A percentile compares a stretch with the other conserved stretches of the same genome.
These are phyloP conservation scores for Heliconius cydno DNA, from an alignment of 2,888 invertebrate genomes.

Conservation along the genomic window DNA sequence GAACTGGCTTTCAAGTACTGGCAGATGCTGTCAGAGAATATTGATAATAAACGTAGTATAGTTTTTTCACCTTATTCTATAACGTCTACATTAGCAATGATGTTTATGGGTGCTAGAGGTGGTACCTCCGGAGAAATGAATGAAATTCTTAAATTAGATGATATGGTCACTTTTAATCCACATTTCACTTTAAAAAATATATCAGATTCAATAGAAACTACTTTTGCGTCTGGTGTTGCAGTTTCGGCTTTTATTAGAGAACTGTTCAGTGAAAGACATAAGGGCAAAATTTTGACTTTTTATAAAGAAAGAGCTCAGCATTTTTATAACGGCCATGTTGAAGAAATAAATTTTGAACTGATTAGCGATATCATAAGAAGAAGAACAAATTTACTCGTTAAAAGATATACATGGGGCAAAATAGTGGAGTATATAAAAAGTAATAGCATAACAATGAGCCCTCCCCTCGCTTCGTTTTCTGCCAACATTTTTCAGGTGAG, in stretches of 20 bases:
- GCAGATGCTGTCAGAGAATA: conserved; percentile 87
- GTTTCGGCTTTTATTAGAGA: conserved; percentile 92
- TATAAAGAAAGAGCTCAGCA: conserved; percentile 94
- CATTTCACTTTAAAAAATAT: conserved; percentile 94
- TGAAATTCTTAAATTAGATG: conserved; percentile 91
- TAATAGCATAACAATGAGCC: conserved; percentile 87
- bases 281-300: conserved; percentile 91
- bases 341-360: conserved; percentile 91
- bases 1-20: conserved; percentile 93
- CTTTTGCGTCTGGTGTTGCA: conserved; percentile 87
- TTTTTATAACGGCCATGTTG: conserved; percentile 93
- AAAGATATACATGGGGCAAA: conserved; percentile 90
- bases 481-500: conserved; percentile 91
- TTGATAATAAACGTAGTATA: conserved; percentile 90
- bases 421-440: conserved; percentile 90
- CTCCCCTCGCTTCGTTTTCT: conserved; percentile 91
- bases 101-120: conserved; percentile 93
- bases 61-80: conserved; percentile 93
- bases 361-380: conserved; percentile 92
- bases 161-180: conserved; percentile 95
- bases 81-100: conserved; percentile 94
- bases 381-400: conserved; percentile 90
- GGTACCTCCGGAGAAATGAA: conserved; percentile 96
- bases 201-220: conserved; percentile 89
- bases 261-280: conserved; percentile 91